phyloP scores from a whole-genome alignment of 2,113 vertebrate genomes.

The Empidonax traillii region DNA sequence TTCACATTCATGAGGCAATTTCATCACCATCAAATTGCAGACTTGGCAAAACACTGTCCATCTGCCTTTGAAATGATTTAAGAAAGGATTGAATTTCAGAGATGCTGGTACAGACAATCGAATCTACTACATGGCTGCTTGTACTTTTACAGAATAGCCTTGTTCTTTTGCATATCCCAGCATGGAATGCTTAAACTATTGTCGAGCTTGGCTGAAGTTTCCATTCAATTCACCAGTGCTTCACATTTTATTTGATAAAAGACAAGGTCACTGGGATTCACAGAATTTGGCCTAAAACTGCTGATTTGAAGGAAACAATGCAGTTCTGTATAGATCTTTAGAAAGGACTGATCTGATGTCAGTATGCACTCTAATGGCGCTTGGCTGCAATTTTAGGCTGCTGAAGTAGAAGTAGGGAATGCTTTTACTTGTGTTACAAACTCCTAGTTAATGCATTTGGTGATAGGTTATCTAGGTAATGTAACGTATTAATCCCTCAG shows the following conservation, averaged over 20 bases:
- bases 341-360: neutral
- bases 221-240: neutral
- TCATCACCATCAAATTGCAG: conserved; percentile 53
- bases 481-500: neutral
- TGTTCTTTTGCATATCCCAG: conserved; percentile 20
- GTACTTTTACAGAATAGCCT: neutral
- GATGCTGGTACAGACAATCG: conserved; percentile 44
- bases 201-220: neutral
- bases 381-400: neutral
- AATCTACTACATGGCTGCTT: neutral
- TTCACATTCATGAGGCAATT: conserved; percentile 54
- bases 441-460: neutral
- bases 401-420: neutral
- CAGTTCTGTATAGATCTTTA: neutral
- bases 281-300: neutral
- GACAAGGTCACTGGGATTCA: neutral
- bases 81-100: conserved; percentile 56
- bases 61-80: conserved; percentile 48
- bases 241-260: conserved; percentile 31
- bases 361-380: neutral
- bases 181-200: neutral
- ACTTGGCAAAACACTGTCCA: conserved; percentile 48
- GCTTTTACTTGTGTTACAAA: neutral
- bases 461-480: conserved; percentile 1
- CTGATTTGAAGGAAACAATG: conserved; percentile 15